Evolutionary conservation across 2,113 vertebrate species (phyloP), one percentile per base, ranked within the genome.

Genomic region (Numenius arquata): DNA sequence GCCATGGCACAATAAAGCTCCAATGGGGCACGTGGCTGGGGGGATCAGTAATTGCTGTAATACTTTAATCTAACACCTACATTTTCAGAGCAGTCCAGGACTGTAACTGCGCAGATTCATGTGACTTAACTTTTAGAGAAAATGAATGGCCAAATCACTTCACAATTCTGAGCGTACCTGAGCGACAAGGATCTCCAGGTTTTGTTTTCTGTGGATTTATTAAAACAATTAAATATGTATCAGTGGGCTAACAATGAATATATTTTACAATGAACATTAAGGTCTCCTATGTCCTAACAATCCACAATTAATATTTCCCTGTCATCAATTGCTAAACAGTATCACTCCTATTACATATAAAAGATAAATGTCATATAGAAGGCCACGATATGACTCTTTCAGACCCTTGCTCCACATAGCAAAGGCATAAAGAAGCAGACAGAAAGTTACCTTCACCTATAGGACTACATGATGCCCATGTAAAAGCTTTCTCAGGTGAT

Each of bases 1-100:
- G 77, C 67, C 81, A 47, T 1, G 2, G 55, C 1, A 7, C 45
- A 76, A 26, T 55, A 66, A 87, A 85, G 53, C 19, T 66, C 29
- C 3, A 4, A 4, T 13, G 52, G 61, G 78, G 29, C 38, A 47
- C 0, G 0, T 21, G 76, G 7, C 34, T 0, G 5, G 2, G 36
- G 38, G 67, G 47, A 84, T 38, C 92, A 43, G 36, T 59, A 77
- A 52, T 84, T 96, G 56, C 48, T 58, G 11, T 7, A 73, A 70
- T 67, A 71, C 23, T 75, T 67, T 74, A 56, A 82, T 55, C 25
- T 71, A 95, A 91, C 26, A 48, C 70, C 32, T 66, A 5, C 10
- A 27, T 82, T 91, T 89, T 87, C 80, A 82, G 80, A 76, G 48
- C 36, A 85, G 40, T 22, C 58, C 36, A 82, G 38, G 26, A 13